A percentile compares a stretch with the other conserved stretches of the same genome.
These are phyloP conservation scores for Anadara kagoshimensis DNA, from an alignment of 1,140 invertebrate species.

Conservation along the genomic window DNA sequence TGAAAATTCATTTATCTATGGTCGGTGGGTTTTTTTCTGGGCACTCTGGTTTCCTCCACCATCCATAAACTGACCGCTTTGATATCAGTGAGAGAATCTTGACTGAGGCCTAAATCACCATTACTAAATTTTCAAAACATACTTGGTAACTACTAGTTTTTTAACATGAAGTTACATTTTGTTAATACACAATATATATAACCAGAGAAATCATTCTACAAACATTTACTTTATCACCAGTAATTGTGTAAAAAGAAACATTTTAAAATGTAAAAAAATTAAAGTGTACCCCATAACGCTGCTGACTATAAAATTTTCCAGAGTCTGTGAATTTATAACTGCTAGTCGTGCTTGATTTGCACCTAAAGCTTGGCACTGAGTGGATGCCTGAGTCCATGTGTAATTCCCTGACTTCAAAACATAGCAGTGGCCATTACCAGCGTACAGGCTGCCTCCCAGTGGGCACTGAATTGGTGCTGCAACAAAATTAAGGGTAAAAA, in stretches of 20 bases:
- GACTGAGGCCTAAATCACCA: no score
- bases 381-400: conserved; percentile 2
- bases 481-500: background rate
- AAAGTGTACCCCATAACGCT: conserved; percentile 11
- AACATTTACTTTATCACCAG: no score
- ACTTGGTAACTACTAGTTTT: background rate
- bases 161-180: no score
- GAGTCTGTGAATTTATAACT: conserved; percentile 18
- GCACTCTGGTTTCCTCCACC: no score
- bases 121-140: background rate
- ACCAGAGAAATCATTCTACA: no score
- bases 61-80: no score
- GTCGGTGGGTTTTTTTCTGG: no score
- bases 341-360: conserved; percentile 15
- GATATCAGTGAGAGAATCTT: no score
- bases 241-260: no score
- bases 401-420: background rate
- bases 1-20: background rate
- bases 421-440: conserved; percentile 8
- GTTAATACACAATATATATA: no score
- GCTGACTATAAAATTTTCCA: conserved; percentile 4
- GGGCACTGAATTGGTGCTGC: conserved; percentile 21
- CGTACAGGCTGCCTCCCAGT: conserved; percentile 19
- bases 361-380: conserved; percentile 1
- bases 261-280: no score